Percentiles rank a stretch among this genome's conserved stretches.
Conservation (phyloP, 2,797 vertebrate genomes). For the Psittacula derbiana region DNA sequence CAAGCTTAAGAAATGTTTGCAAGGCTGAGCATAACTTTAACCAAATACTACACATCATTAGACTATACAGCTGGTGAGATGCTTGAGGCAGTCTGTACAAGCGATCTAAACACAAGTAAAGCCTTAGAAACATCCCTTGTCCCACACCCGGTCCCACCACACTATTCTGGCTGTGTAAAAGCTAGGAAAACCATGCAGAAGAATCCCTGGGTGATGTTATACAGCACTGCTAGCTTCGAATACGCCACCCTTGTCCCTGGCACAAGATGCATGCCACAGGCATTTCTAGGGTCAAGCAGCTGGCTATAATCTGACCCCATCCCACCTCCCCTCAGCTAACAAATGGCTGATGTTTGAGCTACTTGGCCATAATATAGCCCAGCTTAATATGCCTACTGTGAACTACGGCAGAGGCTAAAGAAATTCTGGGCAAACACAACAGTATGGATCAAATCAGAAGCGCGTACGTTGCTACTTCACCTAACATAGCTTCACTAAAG, state of each 20-base stretch:
- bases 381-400: not conserved
- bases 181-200: not conserved
- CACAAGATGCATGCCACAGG: not conserved
- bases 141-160: not conserved
- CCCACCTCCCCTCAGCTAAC: not conserved
- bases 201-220: not conserved
- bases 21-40: not conserved
- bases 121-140: not conserved
- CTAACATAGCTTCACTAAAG: not conserved
- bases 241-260: not conserved
- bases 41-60: not conserved
- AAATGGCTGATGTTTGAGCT: accelerated
- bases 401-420: not conserved
- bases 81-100: not conserved
- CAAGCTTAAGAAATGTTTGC: not conserved
- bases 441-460: not conserved
- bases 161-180: not conserved
- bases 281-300: not conserved
- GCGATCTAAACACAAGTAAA: not conserved
- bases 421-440: not conserved
- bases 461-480: not conserved
- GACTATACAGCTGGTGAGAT: not conserved
- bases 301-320: accelerated
- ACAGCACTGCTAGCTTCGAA: not conserved
- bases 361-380: not conserved